Evolutionary conservation across 2,113 vertebrate genomes (phyloP).

Genomic region (Macrotis lagotis): DNA sequence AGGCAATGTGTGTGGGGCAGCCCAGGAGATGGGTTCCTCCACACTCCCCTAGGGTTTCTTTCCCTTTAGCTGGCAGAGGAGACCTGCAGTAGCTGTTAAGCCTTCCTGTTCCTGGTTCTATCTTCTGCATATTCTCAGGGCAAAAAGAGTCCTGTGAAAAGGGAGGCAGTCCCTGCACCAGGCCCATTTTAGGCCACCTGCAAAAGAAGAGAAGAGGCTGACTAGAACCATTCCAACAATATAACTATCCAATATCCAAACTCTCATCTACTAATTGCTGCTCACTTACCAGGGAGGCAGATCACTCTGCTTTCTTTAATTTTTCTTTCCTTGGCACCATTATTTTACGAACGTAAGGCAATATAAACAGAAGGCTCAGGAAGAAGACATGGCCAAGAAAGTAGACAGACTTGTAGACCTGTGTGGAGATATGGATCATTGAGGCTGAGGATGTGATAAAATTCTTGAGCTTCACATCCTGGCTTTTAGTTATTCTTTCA

Average conservation of each 20-base stretch:
- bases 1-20: conserved; percentile 83
- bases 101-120: conserved; percentile 44
- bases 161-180: conserved; percentile 62
- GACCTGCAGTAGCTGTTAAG: conserved; percentile 22
- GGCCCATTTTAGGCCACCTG: conserved; percentile 79
- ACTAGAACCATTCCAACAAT: background rate
- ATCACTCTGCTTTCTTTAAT: conserved; percentile 85
- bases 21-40: conserved; percentile 32
- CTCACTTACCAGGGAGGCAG: conserved; percentile 72
- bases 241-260: background rate
- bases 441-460: too few relatives aligned
- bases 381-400: conserved; percentile 94
- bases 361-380: conserved; percentile 84
- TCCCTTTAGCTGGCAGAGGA: conserved; percentile 74
- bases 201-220: conserved; percentile 52
- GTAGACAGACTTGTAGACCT: conserved; percentile 96
- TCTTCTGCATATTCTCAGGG: conserved; percentile 55
- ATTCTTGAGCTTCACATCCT: background rate
- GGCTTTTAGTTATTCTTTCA: too few relatives aligned
- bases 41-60: conserved; percentile 78
- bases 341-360: conserved; percentile 90
- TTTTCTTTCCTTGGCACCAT: conserved; percentile 92
- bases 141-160: conserved; percentile 55
- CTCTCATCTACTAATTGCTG: background rate
- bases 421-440: conserved; percentile 55